These are phyloP conservation scores for Mayetiola destructor DNA, from an alignment of 2,888 invertebrate species.

Conservation along the genomic window DNA sequence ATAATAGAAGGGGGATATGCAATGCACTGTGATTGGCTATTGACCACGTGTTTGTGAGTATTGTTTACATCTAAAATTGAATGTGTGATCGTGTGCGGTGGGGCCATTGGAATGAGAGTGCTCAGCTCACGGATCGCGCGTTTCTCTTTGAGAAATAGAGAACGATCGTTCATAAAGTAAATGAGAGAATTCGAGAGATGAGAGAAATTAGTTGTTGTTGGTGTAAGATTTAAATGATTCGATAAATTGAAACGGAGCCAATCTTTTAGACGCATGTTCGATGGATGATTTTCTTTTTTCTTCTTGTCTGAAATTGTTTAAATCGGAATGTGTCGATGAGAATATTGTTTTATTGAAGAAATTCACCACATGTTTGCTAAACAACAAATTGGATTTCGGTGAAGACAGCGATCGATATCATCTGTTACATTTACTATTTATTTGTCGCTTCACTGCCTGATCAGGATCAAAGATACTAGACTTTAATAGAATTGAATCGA, in stretches of 20 bases:
- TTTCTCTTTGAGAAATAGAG: too few species aligned
- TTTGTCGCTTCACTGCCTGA: neutral
- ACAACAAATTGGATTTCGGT: neutral
- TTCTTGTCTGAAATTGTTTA: too few species aligned
- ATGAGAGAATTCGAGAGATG: neutral
- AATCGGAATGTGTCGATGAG: too few species aligned
- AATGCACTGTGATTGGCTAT: neutral
- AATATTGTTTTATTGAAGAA: too few species aligned
- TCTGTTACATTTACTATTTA: neutral
- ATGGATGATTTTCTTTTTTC: too few species aligned
- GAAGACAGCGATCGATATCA: neutral
- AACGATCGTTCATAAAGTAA: too few species aligned
- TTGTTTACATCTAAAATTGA: neutral
- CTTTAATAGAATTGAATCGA: neutral
- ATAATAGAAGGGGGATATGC: conserved; percentile 6
- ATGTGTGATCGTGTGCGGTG: neutral
- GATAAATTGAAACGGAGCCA: neutral
- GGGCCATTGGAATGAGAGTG: too few species aligned
- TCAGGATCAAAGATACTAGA: too few species aligned
- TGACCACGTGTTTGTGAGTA: neutral
- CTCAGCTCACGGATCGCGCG: neutral
- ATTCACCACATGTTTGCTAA: too few species aligned
- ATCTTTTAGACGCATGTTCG: too few species aligned
- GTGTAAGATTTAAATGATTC: neutral
- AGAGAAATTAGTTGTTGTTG: neutral